phyloP scores from a whole-genome alignment of 2,888 invertebrate species.

The Ichneumon xanthorius region DNA sequence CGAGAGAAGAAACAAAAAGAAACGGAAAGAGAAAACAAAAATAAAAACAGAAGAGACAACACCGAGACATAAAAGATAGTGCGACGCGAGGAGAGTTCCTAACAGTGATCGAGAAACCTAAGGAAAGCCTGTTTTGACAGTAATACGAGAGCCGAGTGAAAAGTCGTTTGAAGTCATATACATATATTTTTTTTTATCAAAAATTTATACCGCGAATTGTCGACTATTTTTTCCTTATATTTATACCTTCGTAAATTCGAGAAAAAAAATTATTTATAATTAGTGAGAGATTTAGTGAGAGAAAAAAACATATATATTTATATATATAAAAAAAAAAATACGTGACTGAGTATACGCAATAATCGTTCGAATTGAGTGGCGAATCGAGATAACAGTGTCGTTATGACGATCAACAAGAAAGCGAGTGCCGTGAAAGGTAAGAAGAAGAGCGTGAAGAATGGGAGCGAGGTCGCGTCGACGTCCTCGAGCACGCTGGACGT shows the following conservation, averaged over 20 bases:
- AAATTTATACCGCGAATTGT: constrained; percentile 10
- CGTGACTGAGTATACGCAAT: neutral
- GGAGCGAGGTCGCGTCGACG: constrained; percentile 57
- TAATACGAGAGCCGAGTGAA: constrained; percentile 24
- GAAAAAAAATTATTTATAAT: constrained; percentile 15
- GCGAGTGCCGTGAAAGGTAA: constrained; percentile 63
- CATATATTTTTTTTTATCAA: neutral
- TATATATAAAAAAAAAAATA: neutral
- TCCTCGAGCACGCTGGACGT: constrained; percentile 58
- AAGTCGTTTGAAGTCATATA: constrained; percentile 7
- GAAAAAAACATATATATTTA: constrained; percentile 23
- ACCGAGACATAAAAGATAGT: neutral
- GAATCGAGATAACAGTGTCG: constrained; percentile 39
- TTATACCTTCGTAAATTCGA: constrained; percentile 11
- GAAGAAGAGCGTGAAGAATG: constrained; percentile 66
- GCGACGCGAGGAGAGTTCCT: neutral
- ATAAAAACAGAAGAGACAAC: neutral
- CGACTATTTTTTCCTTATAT: constrained; percentile 19
- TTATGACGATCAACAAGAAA: constrained; percentile 75
- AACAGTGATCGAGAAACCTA: constrained; percentile 18
- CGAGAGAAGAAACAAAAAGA: neutral
- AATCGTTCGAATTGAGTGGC: constrained; percentile 33
- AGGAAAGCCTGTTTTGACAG: neutral
- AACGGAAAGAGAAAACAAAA: neutral
- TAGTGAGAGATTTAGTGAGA: constrained; percentile 27